Evolutionary conservation across 2,797 vertebrate species (phyloP), one percentile per base, ranked within the genome.

Genomic region (Danio kyathit): DNA sequence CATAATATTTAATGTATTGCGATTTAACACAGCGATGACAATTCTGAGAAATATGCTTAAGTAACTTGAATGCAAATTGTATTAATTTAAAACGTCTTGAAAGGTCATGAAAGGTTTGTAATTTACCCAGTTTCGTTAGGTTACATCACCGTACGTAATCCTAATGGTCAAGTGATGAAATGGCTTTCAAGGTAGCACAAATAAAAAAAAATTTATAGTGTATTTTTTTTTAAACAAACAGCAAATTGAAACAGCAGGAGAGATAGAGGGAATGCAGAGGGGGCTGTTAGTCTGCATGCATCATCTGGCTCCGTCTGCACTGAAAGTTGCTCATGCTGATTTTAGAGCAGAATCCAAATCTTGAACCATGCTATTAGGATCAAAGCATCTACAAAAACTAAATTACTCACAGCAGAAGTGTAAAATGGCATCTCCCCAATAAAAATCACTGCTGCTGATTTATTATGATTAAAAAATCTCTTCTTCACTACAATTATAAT

Each of bases 301-400:
- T 74, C 7, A 14, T 59, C 12, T 46, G 71, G 52, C 43, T 74
- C 40, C 16, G 21, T 16, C n/a, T 74, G 41, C 7, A 72, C 16
- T 57, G 52, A 59, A 59, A 57, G 43, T 59, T 74, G 71, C 54
- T 74, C 71, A 38, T 48, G 72, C 72, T 74, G 56, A 46, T 74
- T 60, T 48, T 74, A 72, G 76, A 69, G 52, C 54, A 60, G 65
- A 40, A 79, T 79, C 44, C 29, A 61, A 70, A 61, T 61, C 5
- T 7, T 17, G 21, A 69, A 12, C 8, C 63, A 38, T n/a, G 63
- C 14, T 43, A 67, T 40, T 19, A 60, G 64, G 19, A 70, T 49
- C 54, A 78, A 78, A 78, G 54, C 5, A 3, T 29, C 48, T 38
- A 49, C 52, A 59, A 48, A 72, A 77, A 69, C 64, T 17, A 59